These are phyloP conservation scores for Cassiopea andromeda DNA, from an alignment of 30 jellyfish, hydroid and myxozoan species.

Conservation along the genomic window DNA sequence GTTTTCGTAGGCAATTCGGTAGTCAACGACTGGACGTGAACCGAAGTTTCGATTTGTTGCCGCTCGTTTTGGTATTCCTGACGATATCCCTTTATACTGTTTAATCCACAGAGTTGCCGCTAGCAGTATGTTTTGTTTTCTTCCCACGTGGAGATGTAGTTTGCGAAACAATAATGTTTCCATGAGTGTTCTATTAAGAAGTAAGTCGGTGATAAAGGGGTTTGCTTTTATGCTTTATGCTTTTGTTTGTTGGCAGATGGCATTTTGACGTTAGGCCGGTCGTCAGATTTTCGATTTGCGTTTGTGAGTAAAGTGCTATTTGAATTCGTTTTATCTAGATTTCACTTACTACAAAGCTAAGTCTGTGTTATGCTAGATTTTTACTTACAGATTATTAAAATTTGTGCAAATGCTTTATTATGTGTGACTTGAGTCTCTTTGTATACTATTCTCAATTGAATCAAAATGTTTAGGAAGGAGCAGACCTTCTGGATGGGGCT, in stretches of 20 bases:
- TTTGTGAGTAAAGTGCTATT: too few species aligned
- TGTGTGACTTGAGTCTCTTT: too few species aligned
- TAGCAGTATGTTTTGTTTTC: background rate
- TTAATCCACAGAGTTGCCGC: background rate
- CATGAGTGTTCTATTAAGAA: background rate
- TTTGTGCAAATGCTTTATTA: too few species aligned
- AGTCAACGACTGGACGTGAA: background rate
- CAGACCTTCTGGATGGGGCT: conserved; percentile 62
- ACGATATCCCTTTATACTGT: background rate
- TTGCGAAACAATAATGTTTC: background rate
- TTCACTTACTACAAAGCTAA: too few species aligned
- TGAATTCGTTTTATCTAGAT: too few species aligned
- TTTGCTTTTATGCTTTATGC: background rate
- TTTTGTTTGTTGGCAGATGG: background rate
- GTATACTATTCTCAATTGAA: background rate
- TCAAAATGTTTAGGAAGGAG: conserved; percentile 62
- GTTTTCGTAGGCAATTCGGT: background rate
- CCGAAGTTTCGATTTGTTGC: too few species aligned
- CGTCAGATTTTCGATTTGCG: too few species aligned
- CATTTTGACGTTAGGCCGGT: background rate
- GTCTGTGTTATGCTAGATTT: too few species aligned
- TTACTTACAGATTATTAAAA: too few species aligned
- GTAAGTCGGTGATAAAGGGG: background rate
- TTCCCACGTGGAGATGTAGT: background rate
- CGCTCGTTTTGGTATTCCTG: too few species aligned